Evolutionary conservation across 2,888 invertebrate species (phyloP).

Genomic region (Lutraria lutraria): DNA sequence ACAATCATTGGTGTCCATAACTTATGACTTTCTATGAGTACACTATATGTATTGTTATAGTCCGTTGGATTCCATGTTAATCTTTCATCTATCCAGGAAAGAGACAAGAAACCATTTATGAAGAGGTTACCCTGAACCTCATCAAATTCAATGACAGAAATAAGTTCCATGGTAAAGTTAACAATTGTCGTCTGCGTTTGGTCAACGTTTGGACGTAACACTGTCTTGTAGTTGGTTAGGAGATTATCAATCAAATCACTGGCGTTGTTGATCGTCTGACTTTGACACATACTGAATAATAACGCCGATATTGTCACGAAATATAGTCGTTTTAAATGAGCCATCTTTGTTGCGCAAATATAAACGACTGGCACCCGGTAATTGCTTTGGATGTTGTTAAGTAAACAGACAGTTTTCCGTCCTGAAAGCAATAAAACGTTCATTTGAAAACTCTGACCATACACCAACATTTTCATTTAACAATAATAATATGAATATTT

Average conservation of each 20-base stretch:
- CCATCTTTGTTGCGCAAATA: background rate
- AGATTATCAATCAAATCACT: background rate
- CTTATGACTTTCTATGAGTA: background rate
- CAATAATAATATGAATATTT: no score
- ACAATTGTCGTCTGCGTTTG: background rate
- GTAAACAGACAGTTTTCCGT: no score
- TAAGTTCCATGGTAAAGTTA: background rate
- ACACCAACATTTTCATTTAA: no score
- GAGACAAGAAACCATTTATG: background rate
- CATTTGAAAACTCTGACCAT: no score
- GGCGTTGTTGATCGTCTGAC: background rate
- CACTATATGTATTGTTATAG: background rate
- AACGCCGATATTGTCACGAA: background rate
- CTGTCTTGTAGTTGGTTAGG: background rate
- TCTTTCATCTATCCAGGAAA: background rate
- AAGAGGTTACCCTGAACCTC: background rate
- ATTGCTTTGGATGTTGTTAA: no score
- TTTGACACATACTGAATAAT: background rate
- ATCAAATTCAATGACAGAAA: background rate
- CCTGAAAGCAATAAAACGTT: no score
- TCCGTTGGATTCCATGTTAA: background rate
- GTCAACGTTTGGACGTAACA: background rate
- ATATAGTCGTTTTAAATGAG: background rate
- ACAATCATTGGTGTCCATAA: background rate
- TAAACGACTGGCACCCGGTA: no score